Conservation (phyloP, 2,797 vertebrate genomes). For the Valencia hispanica region DNA sequence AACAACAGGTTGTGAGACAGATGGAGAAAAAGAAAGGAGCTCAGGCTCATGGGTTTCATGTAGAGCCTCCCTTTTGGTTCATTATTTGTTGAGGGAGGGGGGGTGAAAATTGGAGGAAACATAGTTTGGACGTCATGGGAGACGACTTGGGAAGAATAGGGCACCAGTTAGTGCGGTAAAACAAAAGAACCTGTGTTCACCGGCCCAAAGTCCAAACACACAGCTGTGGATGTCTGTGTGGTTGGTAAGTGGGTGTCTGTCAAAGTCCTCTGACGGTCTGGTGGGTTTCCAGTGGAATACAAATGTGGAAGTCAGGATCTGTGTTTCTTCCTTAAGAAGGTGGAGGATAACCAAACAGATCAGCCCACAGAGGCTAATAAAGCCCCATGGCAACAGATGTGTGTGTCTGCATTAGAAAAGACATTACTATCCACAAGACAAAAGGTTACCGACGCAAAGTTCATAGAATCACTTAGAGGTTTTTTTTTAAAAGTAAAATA, state of each 20-base stretch:
- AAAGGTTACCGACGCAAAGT: background rate
- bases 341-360: conserved; percentile 36
- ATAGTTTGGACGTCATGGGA: conserved; percentile 59
- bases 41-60: conserved; percentile 4
- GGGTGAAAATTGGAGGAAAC: conserved; percentile 41
- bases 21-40: background rate
- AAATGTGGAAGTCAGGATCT: conserved; percentile 51
- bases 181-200: conserved; percentile 78
- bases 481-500: background rate
- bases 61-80: conserved; percentile 30
- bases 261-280: conserved; percentile 32
- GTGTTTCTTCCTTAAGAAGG: conserved; percentile 19
- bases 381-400: conserved; percentile 47
- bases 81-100: conserved; percentile 70
- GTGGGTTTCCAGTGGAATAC: conserved; percentile 56
- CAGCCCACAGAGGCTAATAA: conserved; percentile 30
- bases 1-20: background rate
- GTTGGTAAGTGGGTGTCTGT: conserved; percentile 47
- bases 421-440: background rate
- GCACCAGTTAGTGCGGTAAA: conserved; percentile 43
- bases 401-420: conserved; percentile 1
- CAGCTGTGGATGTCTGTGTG: conserved; percentile 40
- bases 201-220: conserved; percentile 53
- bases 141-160: conserved; percentile 49
- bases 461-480: background rate